Conservation (phyloP, 2,797 vertebrate genomes). For the Pelochelys cantorii region DNA sequence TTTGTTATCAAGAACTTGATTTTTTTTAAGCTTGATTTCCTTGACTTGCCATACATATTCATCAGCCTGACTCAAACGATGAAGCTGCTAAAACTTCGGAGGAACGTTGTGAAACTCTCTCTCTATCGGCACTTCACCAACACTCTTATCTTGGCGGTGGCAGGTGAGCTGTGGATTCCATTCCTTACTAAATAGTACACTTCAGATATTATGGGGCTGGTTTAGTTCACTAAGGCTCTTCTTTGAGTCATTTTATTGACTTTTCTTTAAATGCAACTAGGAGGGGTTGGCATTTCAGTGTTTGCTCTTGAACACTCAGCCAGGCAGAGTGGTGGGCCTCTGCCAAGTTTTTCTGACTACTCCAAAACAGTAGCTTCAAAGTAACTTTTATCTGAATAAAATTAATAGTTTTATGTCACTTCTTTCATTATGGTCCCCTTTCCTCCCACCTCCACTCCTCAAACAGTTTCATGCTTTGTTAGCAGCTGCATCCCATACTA, state of each 20-base stretch:
- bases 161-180: conserved; percentile 84
- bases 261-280: neutral
- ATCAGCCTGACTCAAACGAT: conserved; percentile 97
- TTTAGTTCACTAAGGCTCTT: neutral
- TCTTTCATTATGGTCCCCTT: neutral
- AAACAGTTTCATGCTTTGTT: neutral
- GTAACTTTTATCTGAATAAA: neutral
- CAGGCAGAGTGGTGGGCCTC: neutral
- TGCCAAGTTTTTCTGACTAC: accelerated
- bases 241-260: neutral
- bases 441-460: neutral
- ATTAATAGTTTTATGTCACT: neutral
- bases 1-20: neutral
- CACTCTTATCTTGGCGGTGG: conserved; percentile 94
- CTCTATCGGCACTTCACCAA: conserved; percentile 97
- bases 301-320: neutral
- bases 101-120: conserved; percentile 94
- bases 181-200: neutral
- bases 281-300: neutral
- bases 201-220: neutral
- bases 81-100: conserved; percentile 93
- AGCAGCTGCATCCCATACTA: neutral
- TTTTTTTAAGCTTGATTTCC: conserved; percentile 77
- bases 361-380: neutral
- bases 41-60: conserved; percentile 92